phyloP scores from a whole-genome alignment of 2,888 invertebrate species.

The Thelaira solivaga region DNA sequence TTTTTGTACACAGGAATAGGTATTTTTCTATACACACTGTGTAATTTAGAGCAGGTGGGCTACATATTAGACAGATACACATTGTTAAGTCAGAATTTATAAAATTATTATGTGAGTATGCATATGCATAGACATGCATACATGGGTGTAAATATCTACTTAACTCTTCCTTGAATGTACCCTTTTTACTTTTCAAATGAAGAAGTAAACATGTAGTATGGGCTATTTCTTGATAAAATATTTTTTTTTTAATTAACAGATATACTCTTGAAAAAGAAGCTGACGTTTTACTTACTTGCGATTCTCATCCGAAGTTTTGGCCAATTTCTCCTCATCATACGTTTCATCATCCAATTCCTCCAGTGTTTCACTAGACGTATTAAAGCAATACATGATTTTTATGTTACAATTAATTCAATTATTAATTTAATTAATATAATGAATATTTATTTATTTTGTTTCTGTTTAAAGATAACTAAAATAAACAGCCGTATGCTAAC shows the following conservation, averaged over 20 bases:
- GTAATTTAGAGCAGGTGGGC: too few species aligned
- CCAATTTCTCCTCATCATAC: constrained; percentile 83
- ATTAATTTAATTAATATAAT: not conserved
- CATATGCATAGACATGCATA: too few species aligned
- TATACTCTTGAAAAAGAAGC: not conserved
- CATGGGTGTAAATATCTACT: too few species aligned
- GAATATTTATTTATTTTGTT: not conserved
- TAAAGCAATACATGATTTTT: constrained; percentile 20
- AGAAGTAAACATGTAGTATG: too few species aligned
- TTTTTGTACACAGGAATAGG: too few species aligned
- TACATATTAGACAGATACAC: too few species aligned
- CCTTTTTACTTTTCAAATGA: too few species aligned
- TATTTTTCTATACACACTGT: too few species aligned
- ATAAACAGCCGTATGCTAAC: not conserved
- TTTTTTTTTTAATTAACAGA: not conserved
- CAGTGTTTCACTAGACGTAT: constrained; percentile 68
- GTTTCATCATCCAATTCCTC: constrained; percentile 82
- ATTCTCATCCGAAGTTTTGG: constrained; percentile 82
- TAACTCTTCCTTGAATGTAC: too few species aligned
- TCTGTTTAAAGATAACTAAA: not conserved
- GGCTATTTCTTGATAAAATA: not conserved
- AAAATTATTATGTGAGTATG: too few species aligned
- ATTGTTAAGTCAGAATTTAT: too few species aligned
- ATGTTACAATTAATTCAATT: not conserved
- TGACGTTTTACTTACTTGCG: constrained; percentile 80